Base-by-base conservation (phyloP, 1,140 invertebrate species). In the Musca vetustissima region DNA sequence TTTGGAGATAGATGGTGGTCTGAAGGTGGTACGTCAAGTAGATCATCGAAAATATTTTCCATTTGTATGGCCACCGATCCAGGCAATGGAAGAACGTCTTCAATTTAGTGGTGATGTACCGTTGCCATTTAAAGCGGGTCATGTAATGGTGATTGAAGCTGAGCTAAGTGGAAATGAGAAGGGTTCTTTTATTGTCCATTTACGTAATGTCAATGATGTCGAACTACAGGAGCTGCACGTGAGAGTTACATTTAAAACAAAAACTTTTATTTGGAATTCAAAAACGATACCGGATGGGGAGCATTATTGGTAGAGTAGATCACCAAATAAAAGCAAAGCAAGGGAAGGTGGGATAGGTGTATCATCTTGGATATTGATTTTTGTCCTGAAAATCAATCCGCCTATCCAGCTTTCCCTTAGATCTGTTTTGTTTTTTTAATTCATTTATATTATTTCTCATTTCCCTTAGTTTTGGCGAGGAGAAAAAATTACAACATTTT, bases 41-140 rank as follows among this genome's bases (percentile, higher is more conserved):
- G 57, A 61, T 36, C 57, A 61, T 36, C 28, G 28, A 2, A n/a
- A 61, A 61, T 19, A 61, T 61, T 61, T 61, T 61, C 57, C 57
- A 6, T 36, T 36, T 9, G 9, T 19, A 8, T 61, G 57, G 57
- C 57, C 57, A 36, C 57, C 57, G 1, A 61, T 61, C 8, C 57
- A 61, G 8, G 8, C 14, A 19, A 8, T 15, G 2, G 28, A 61
- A 19, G 22, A 17, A 11, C 15, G 17, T 19, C 6, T 61, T 14
- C n/a, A 61, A 0, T 61, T 61, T 61, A 61, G 57, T 43, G 36
- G 36, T 17, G 57, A 61, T 19, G 28, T 19, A 36, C 57, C 57
- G 8, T 36, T 61, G 11, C 17, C 57, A 19, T 61, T 61, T 43
- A 17, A 19, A 36, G 15, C 25, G 4, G 25, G 25, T 36, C 57